Conservation (phyloP, 2,113 vertebrate genomes). For the Pipa parva region DNA sequence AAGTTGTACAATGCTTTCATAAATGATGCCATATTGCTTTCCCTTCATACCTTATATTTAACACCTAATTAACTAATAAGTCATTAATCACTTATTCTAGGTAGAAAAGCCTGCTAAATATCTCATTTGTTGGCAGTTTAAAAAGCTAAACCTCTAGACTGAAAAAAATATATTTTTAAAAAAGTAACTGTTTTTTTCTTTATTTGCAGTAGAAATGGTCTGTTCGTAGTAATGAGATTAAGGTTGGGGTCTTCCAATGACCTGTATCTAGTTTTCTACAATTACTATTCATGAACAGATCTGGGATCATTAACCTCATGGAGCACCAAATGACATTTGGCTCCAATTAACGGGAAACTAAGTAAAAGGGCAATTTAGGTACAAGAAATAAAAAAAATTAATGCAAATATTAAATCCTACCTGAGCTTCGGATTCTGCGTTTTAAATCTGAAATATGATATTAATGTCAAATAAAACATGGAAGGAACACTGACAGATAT, state of each 20-base stretch:
- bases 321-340: conserved; percentile 32
- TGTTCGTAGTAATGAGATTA: conserved; percentile 16
- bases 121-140: no score
- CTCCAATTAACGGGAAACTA: conserved; percentile 34
- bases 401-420: background rate
- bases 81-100: no score
- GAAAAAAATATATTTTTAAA: no score
- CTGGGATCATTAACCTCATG: conserved; percentile 35
- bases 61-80: no score
- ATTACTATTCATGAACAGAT: conserved; percentile 37
- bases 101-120: no score
- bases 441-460: background rate
- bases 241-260: conserved; percentile 20
- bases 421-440: background rate
- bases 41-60: no score
- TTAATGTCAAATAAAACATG: background rate
- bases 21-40: no score
- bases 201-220: conserved; percentile 11
- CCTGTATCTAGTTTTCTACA: conserved; percentile 18
- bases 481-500: background rate
- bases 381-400: background rate
- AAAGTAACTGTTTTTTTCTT: background rate
- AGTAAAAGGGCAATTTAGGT: conserved; percentile 4
- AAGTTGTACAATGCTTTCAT: no score
- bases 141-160: no score